Base-by-base conservation (phyloP, 1,140 invertebrate species). In the Cataglyphis hispanica region DNA sequence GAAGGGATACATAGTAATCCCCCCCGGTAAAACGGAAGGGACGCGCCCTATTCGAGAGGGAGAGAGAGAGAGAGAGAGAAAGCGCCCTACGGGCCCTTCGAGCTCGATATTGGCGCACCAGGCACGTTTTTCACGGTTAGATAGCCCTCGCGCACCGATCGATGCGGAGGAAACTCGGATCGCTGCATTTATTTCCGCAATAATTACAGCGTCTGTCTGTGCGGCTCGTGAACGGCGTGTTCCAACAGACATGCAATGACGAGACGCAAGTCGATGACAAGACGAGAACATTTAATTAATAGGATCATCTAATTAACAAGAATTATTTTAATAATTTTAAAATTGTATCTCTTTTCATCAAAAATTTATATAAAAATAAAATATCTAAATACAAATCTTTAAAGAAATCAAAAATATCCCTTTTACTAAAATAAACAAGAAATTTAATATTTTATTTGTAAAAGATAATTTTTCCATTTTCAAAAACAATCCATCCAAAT, bases 101-200 rank as follows among this genome's bases (percentile, higher is more conserved):
- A 89, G 70, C 58, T 69, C 76, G 74, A 74, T 66, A 84, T 86
- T 84, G 56, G 75, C 46, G 85, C 70, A 86, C 72, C 67, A 34
- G n/a, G 75, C 84, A 83, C 74, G 77, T 78, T 87, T 89, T 89
- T 84, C 85, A 88, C 87, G 88, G 87, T 86, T 88, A 86, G 72
- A 2, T 83, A 83, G 40, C 37, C 27, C 40, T 50, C 43, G 75
- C 67, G 11, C 67, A 70, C 74, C 76, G 61, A 89, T 89, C 87
- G 87, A 85, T 89, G 60, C 64, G 50, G 27, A 87, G 86, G 76
- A 87, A 87, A 85, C 72, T 74, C 81, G 58, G 75, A 84, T 86
- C 85, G 22, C 27, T 63, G 74, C 69, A 84, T 83, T 66, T 84
- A 64, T 84, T 84, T 84, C 81, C 81, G 72, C 63, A 77, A 84